Conservation (phyloP, 2,888 invertebrate species). For the Plagiodera versicolora region DNA sequence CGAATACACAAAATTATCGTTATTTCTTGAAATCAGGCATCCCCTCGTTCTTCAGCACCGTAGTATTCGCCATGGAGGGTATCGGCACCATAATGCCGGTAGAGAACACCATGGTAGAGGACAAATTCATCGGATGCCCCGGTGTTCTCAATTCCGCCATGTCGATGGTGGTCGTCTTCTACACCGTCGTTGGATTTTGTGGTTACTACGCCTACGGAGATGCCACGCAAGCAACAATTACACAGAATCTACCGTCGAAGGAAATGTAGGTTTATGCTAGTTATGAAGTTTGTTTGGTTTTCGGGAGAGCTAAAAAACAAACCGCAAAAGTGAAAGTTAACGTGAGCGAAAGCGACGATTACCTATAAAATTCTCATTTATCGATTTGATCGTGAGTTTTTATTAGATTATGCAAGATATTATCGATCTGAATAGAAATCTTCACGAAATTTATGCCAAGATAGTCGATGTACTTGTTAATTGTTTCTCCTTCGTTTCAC, state of each 20-base stretch:
- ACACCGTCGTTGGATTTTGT: constrained; percentile 84
- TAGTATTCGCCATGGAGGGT: constrained; percentile 95
- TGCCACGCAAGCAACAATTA: constrained; percentile 72
- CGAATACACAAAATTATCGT: too few species aligned
- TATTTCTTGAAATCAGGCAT: constrained; percentile 23
- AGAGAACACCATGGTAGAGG: constrained; percentile 90
- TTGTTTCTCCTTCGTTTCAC: too few species aligned
- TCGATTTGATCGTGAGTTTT: too few species aligned
- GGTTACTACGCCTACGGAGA: constrained; percentile 88
- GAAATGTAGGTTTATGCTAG: constrained; percentile 61
- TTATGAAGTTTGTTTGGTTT: too few species aligned
- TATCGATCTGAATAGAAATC: too few species aligned
- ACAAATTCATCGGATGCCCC: constrained; percentile 77
- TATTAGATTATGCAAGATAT: too few species aligned
- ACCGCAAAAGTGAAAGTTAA: too few species aligned
- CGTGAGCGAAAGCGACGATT: too few species aligned
- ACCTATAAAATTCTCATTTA: too few species aligned
- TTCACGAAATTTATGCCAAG: too few species aligned
- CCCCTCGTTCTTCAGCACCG: constrained; percentile 92
- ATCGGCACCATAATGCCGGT: constrained; percentile 93
- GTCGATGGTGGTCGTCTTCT: constrained; percentile 77
- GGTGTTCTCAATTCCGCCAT: constrained; percentile 89
- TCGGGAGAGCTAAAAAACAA: too few species aligned
- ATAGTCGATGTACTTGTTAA: too few species aligned
- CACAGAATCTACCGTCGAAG: constrained; percentile 74